phyloP scores from a whole-genome alignment of 2,888 invertebrate genomes.

The Cephus pygmeus region DNA sequence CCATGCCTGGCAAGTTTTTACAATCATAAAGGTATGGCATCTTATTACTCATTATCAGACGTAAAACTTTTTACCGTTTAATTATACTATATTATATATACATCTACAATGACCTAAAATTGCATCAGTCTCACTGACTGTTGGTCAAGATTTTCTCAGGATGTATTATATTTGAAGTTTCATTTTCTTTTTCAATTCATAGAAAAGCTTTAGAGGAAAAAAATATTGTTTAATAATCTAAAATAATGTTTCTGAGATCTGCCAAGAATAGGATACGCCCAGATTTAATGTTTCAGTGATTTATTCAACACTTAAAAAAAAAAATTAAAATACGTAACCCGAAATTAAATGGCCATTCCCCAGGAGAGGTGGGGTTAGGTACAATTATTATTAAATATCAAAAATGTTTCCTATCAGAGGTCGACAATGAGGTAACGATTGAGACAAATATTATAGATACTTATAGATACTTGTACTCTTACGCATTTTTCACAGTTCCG shows the following conservation, averaged over 20 bases:
- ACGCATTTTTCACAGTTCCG: no score
- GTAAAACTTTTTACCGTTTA: no score
- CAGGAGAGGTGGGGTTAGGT: no score
- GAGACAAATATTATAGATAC: background rate
- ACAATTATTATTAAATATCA: constrained; percentile 12
- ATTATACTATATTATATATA: no score
- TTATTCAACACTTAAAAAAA: constrained; percentile 14
- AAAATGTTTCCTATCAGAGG: constrained; percentile 8
- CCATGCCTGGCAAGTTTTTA: no score
- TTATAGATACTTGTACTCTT: no score
- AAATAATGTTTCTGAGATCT: background rate
- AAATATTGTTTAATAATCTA: background rate
- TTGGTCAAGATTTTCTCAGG: no score
- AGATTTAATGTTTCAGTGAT: background rate
- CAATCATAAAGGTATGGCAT: no score
- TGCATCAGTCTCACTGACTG: no score
- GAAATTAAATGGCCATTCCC: background rate
- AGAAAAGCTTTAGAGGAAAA: background rate
- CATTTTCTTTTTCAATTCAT: background rate
- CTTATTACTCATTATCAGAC: no score
- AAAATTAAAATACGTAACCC: constrained; percentile 4
- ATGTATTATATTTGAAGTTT: no score
- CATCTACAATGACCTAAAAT: no score
- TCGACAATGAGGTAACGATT: constrained; percentile 10
- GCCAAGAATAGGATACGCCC: background rate